Evolutionary conservation across 2,888 invertebrate species (phyloP).

Genomic region (Horisme vitalbata): DNA sequence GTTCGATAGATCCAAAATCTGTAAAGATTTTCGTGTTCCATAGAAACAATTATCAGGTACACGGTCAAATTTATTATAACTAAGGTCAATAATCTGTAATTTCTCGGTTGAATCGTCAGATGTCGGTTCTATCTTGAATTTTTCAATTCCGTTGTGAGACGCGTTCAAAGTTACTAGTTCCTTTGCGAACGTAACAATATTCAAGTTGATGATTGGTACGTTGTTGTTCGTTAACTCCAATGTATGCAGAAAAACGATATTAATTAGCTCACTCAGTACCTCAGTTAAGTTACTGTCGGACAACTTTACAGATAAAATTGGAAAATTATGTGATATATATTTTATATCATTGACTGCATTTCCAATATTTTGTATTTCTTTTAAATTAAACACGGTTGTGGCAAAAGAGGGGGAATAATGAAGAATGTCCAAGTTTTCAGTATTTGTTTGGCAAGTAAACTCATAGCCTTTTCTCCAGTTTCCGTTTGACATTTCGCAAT

Average conservation of each 20-base stretch:
- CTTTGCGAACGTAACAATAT: constrained; percentile 2
- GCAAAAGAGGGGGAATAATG: too few relatives aligned
- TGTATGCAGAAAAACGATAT: not conserved
- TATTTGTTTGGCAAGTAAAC: too few relatives aligned
- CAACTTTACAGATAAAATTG: not conserved
- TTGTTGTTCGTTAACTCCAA: constrained; percentile 1
- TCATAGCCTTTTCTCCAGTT: too few relatives aligned
- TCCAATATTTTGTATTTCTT: not conserved
- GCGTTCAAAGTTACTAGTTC: not conserved
- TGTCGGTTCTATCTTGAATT: not conserved
- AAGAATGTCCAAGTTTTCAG: too few relatives aligned
- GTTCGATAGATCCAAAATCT: constrained; percentile 11
- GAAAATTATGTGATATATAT: not conserved
- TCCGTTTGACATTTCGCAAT: too few relatives aligned
- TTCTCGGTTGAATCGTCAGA: not conserved
- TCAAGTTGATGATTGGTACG: constrained; percentile 9
- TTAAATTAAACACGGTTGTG: not conserved
- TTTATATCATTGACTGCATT: not conserved
- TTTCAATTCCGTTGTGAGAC: constrained; percentile 8
- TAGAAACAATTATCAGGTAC: constrained; percentile 7
- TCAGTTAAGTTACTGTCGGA: constrained; percentile 7
- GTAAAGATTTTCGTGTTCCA: constrained; percentile 6
- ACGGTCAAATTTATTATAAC: constrained; percentile 10
- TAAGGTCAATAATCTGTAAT: constrained; percentile 3
- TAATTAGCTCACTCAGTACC: not conserved